A percentile compares a stretch with the other conserved stretches of the same genome.
Evolutionary conservation across 1,140 invertebrate species (phyloP).

Genomic region (Drosophila tristis): DNA sequence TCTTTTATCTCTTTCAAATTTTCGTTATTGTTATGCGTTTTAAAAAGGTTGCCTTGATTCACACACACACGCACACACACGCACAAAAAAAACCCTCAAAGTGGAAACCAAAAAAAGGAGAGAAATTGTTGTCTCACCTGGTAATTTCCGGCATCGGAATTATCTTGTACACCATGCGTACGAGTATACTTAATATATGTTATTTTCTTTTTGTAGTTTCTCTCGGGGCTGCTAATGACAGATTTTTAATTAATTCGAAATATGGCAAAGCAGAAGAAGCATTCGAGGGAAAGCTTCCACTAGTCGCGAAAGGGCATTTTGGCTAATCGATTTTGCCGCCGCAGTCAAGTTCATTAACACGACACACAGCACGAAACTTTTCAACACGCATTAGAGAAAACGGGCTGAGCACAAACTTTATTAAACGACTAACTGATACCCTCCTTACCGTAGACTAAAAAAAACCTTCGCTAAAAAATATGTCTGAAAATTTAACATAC

Average conservation of each 20-base stretch:
- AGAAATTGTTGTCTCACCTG: constrained; percentile 76
- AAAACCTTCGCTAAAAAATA: too few species aligned
- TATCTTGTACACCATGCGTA: constrained; percentile 54
- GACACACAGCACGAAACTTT: constrained; percentile 23
- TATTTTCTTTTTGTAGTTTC: constrained; percentile 28
- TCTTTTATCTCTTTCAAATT: constrained; percentile 82
- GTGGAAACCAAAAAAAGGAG: constrained; percentile 33
- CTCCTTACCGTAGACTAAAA: too few species aligned
- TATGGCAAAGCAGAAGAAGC: constrained; percentile 4
- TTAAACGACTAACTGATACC: constrained; percentile 9
- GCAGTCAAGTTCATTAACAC: constrained; percentile 60
- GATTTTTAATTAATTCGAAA: constrained; percentile 76
- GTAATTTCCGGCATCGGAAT: constrained; percentile 71
- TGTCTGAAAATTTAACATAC: too few species aligned
- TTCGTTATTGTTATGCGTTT: constrained; percentile 81
- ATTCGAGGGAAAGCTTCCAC: constrained; percentile 40
- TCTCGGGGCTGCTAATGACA: constrained; percentile 55
- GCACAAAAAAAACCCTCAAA: constrained; percentile 20
- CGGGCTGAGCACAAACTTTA: neutral
- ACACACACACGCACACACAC: constrained; percentile 4
- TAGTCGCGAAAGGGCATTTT: constrained; percentile 40
- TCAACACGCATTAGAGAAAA: constrained; percentile 44
- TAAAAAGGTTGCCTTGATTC: constrained; percentile 77
- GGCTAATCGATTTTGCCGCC: constrained; percentile 55
- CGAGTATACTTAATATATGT: constrained; percentile 57